Base-by-base conservation (phyloP, 2,797 vertebrate species). In the Cynopterus sphinx region DNA sequence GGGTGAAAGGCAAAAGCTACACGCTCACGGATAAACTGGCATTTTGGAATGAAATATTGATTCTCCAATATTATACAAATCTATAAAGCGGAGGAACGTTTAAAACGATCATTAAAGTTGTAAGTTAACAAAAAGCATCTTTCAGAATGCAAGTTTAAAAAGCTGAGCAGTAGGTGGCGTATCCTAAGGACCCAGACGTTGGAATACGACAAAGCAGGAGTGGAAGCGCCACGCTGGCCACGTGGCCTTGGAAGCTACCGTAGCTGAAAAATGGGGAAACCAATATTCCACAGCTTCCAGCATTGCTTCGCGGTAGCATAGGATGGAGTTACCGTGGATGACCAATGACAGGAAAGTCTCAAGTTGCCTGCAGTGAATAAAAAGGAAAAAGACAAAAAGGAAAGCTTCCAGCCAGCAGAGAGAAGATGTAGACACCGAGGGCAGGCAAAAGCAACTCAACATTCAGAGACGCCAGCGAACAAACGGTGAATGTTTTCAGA, bases 401-500 rank as follows among this genome's bases (percentile, higher is more conserved):
- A 21, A n/a, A 33, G 46, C 57, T 2, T 28, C 36, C 0, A 1
- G 28, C 33, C 33, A 4, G 3, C 33, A 22, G 57, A 4, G 55
- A 33, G 46, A 41, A 17, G 74, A 15, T 2, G 21, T 0, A 67
- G 74, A 8, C 61, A 21, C 11, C 1, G 5, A n/a, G n/a, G 67
- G 19, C 55, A 4, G 63, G 75, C 61, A 5, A 71, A 43, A 53
- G 22, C 84, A 46, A 6, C 4, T 43, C 39, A 16, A n/a, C 28
- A 4, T 6, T 2, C 13, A 1, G 61, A 13, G 61, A 26, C 3
- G 1, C n/a, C 26, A 31, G 5, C 5, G 5, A 39, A 10, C 13
- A 24, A 21, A 21, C 4, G 6, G 19, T 10, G 51, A 57, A n/a
- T 4, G 1, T 10, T 1, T 10, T 8, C 22, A 43, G 43, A 74